Base-by-base conservation (phyloP, 64 coral and sea anemone species). In the Pocillopora verrucosa region DNA sequence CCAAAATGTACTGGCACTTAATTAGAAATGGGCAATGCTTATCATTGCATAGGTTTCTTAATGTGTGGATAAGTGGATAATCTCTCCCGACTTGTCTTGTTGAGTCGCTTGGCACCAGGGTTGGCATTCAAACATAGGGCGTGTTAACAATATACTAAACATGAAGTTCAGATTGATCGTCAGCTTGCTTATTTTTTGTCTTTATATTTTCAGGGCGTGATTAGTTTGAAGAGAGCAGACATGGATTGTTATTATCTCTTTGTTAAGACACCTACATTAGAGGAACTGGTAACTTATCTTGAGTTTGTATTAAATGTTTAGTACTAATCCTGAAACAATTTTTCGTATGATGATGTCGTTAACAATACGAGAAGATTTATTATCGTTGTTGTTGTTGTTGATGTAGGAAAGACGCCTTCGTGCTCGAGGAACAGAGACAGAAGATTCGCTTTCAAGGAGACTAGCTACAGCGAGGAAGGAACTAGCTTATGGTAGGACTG, bases 181-280 rank as follows among this genome's bases (percentile, higher is more conserved):
- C 41, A 4, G 41, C 7, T 51, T 51, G 41, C 41, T 51, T 51
- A 51, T 51, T 51, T 51, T 51, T 51, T 51, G 41, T 51, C 41
- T 51, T 51, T 51, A 7, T 51, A 51, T 4, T 4, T 7, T 51
- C 41, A 51, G 41, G 41, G 41, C 41, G 41, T 51, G 41, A 51
- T 51, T 51, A 51, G 41, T 51, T 51, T 51, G 41, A 51, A 98
- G 96, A 93, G 96, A 86, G 91, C 88, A 65, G 74, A 86, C 59
- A 75, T 95, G 37, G 87, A 95, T n/a, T 94, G 95, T 93, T 68
- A 93, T 59, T 99, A 88, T 80, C 56, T 99, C 63, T 99, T 99
- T 91, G 73, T 94, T 16, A 95, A 99, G 78, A 34, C 96, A 24
- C 93, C 96, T 77, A 91, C 83, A 22, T 51, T 99, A 16, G 72